These are phyloP conservation scores for Salmo trutta DNA, from an alignment of 2,797 vertebrate species.

Conservation along the genomic window DNA sequence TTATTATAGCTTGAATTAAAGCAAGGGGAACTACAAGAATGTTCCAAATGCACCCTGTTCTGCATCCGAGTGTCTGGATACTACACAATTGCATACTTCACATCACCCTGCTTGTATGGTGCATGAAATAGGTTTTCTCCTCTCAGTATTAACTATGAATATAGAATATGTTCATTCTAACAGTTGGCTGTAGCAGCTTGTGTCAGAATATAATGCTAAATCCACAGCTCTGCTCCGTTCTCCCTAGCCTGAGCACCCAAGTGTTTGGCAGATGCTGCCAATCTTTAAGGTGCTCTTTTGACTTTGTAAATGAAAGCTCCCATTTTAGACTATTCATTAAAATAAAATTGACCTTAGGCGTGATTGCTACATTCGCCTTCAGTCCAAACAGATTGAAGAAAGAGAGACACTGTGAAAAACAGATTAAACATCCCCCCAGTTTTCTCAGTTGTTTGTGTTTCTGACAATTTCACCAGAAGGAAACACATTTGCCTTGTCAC, in stretches of 20 bases:
- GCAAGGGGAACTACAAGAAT: not conserved
- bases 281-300: constrained; percentile 4
- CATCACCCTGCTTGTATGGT: not conserved
- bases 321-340: not conserved
- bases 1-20: constrained; percentile 4
- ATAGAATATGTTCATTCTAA: not conserved
- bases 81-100: not conserved
- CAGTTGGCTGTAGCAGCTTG: not conserved
- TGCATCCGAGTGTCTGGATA: not conserved
- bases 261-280: not conserved
- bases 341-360: not conserved
- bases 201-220: not conserved
- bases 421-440: no score
- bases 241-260: not conserved
- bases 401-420: no score
- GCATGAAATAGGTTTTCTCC: constrained; percentile 3
- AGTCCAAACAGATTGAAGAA: not conserved
- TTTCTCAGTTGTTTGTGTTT: no score
- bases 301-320: constrained; percentile 19
- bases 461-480: no score
- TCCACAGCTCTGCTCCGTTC: not conserved
- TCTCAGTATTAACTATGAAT: not conserved
- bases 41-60: not conserved
- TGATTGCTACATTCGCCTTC: constrained; percentile 1
- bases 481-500: no score